Evolutionary conservation across 92 coral and sea anemone species (phyloP).

Genomic region (Palythoa caribaeorum): DNA sequence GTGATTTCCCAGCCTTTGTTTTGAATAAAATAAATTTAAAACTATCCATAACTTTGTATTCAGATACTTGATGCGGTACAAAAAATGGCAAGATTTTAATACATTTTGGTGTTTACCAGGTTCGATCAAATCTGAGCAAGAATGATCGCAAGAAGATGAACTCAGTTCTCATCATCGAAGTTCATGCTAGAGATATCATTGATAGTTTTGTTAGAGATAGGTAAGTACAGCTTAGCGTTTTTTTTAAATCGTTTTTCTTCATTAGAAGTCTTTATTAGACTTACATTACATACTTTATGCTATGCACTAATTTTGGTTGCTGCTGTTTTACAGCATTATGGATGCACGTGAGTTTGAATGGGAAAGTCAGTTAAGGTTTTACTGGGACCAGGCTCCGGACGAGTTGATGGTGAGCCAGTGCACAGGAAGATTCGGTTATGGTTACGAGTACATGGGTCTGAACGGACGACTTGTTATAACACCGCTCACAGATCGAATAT

Average conservation of each 20-base stretch:
- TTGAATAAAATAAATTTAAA: no score
- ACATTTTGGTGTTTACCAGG: constrained; percentile 46
- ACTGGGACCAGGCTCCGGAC: constrained; percentile 97
- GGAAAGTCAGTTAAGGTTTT: constrained; percentile 98
- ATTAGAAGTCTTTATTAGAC: no score
- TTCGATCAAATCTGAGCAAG: constrained; percentile 90
- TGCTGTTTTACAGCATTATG: constrained; percentile 77
- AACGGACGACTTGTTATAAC: constrained; percentile 98
- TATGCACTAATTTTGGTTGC: background rate
- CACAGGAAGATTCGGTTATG: constrained; percentile 98
- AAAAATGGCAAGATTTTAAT: background rate
- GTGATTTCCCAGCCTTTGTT: no score
- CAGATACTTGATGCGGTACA: background rate
- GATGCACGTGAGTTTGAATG: constrained; percentile 98
- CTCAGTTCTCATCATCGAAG: constrained; percentile 94
- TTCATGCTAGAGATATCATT: constrained; percentile 95
- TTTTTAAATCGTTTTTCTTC: no score
- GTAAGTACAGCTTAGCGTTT: constrained; percentile 47
- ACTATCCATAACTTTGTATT: no score
- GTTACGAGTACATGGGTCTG: constrained; percentile 99
- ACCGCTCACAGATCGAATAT: constrained; percentile 98
- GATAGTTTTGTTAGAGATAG: constrained; percentile 98
- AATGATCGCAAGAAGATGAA: constrained; percentile 99
- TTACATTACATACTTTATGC: no score
- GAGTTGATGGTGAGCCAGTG: constrained; percentile 98